A percentile compares a stretch with the other conserved stretches of the same genome.
Evolutionary conservation across 2,113 vertebrate genomes (phyloP).

Genomic region (Gavialis gangeticus): DNA sequence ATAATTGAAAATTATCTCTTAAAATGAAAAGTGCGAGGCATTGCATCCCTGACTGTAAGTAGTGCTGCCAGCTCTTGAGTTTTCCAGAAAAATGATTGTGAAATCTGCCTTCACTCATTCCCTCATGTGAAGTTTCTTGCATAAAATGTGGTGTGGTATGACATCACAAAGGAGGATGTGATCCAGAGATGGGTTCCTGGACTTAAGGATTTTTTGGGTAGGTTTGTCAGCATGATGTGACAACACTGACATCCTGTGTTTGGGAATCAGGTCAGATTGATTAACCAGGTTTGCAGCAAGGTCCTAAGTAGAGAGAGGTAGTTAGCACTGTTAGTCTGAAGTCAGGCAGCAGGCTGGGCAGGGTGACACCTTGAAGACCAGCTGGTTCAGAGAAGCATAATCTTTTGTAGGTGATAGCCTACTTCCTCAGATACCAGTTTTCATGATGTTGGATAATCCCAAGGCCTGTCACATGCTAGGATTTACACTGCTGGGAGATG

Average conservation of each 20-base stretch:
- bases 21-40: not conserved
- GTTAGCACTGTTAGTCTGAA: no score
- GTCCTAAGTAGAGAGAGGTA: no score
- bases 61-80: not conserved
- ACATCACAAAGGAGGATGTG: not conserved
- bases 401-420: not conserved
- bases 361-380: no score
- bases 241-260: fast-evolving
- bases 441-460: not conserved
- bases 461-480: not conserved
- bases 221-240: not conserved
- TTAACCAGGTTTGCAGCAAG: not conserved
- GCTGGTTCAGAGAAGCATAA: no score
- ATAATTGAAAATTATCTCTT: not conserved
- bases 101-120: not conserved
- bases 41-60: not conserved
- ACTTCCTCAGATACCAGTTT: not conserved
- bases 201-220: no score
- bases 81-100: not conserved
- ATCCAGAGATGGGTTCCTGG: not conserved
- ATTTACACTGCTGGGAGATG: not conserved
- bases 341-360: no score
- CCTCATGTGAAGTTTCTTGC: fast-evolving
- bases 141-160: not conserved
- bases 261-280: not conserved